A percentile compares a stretch with the other conserved stretches of the same genome.
phyloP scores from a whole-genome alignment of 2,113 vertebrate genomes.

The Thinocorus orbignyianus region DNA sequence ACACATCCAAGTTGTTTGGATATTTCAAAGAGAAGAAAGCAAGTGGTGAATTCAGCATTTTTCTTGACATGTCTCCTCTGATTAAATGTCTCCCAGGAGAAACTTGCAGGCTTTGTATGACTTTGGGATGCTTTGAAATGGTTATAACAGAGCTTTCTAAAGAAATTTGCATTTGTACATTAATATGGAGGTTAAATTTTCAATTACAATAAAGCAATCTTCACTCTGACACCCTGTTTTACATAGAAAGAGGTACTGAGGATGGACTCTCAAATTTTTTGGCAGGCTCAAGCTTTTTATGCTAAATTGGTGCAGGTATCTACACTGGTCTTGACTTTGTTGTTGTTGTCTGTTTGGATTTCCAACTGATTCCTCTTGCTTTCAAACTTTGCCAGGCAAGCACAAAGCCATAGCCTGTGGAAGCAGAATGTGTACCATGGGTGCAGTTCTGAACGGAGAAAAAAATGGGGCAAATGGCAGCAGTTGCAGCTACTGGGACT shows the following conservation, averaged over 20 bases:
- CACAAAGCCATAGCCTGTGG: background rate
- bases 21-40: background rate
- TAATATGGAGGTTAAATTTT: background rate
- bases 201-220: background rate
- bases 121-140: background rate
- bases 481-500: background rate
- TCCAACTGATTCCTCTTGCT: background rate
- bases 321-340: background rate
- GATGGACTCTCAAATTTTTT: background rate
- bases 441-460: background rate
- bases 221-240: background rate
- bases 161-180: background rate
- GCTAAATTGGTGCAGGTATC: background rate
- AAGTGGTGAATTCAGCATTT: background rate
- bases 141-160: background rate
- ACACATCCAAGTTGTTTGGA: background rate
- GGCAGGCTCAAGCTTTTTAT: background rate
- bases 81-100: background rate
- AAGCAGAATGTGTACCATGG: fast-evolving
- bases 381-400: background rate
- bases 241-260: background rate
- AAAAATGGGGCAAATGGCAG: background rate
- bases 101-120: background rate
- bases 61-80: background rate
- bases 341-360: background rate